A percentile compares a stretch with the other conserved stretches of the same genome.
Conservation (phyloP, 2,888 invertebrate genomes). For the Fabriciana adippe region DNA sequence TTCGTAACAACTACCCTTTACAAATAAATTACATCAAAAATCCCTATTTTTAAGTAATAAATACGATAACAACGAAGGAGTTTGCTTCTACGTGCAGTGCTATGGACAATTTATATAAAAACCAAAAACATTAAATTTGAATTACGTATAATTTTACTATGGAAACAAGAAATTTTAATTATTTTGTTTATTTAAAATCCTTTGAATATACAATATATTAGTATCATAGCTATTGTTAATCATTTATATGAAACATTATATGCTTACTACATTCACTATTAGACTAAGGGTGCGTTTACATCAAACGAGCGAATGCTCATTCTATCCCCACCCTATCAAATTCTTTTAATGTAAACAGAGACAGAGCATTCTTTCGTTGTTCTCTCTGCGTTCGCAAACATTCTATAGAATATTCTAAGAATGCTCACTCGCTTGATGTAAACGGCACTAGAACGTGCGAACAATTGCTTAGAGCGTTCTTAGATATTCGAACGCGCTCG, state of each 20-base stretch:
- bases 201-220: constrained; percentile 7
- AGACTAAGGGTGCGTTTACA: too few relatives aligned
- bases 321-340: too few relatives aligned
- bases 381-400: too few relatives aligned
- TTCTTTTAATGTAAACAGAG: too few relatives aligned
- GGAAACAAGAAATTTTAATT: constrained; percentile 4
- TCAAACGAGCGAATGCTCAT: too few relatives aligned
- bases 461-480: too few relatives aligned
- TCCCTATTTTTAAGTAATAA: constrained; percentile 73
- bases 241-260: constrained; percentile 16
- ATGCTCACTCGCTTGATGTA: too few relatives aligned
- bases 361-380: too few relatives aligned
- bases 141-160: not conserved
- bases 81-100: constrained; percentile 39
- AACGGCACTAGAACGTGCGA: too few relatives aligned
- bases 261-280: constrained; percentile 7
- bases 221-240: not conserved
- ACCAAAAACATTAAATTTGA: constrained; percentile 7
- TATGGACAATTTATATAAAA: constrained; percentile 27
- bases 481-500: too few relatives aligned
- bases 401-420: too few relatives aligned
- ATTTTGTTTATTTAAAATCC: not conserved
- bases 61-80: constrained; percentile 71
- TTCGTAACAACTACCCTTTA: constrained; percentile 61
- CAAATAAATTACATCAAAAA: constrained; percentile 76